Evolutionary conservation across 2,888 invertebrate species (phyloP).

Genomic region (Thereva unica): DNA sequence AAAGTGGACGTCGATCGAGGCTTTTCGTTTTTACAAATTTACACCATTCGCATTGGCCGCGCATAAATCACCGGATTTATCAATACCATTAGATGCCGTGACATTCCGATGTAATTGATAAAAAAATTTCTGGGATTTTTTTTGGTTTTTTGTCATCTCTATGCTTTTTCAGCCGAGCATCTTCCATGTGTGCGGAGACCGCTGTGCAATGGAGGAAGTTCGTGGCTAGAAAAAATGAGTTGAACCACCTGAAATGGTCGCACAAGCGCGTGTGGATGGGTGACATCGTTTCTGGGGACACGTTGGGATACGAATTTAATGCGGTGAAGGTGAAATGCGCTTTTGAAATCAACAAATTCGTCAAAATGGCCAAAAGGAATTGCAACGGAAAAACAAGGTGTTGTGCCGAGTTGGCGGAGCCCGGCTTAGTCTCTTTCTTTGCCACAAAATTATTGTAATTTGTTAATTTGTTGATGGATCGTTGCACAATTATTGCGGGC

Average conservation of each 20-base stretch:
- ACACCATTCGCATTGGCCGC: conserved; percentile 35
- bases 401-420: no score
- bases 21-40: conserved; percentile 32
- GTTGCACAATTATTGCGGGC: no score
- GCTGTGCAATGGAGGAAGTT: conserved; percentile 11
- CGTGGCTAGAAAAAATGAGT: conserved; percentile 25
- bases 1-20: conserved; percentile 1
- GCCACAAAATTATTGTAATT: no score
- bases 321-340: conserved; percentile 25
- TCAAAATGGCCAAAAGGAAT: no score
- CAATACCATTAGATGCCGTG: conserved; percentile 40
- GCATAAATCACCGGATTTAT: conserved; percentile 42
- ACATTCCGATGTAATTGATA: conserved; percentile 41
- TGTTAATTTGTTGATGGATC: no score
- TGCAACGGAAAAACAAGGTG: no score
- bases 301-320: conserved; percentile 20
- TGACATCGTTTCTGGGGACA: conserved; percentile 37
- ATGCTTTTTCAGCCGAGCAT: conserved; percentile 2
- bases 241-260: conserved; percentile 38
- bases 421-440: no score
- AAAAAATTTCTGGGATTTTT: conserved; percentile 11
- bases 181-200: conserved; percentile 20
- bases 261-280: conserved; percentile 34
- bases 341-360: no score
- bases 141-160: no score